Evolutionary conservation across 2,113 vertebrate species (phyloP), one percentile per base, ranked within the genome.

Genomic region (Rhea americana): DNA sequence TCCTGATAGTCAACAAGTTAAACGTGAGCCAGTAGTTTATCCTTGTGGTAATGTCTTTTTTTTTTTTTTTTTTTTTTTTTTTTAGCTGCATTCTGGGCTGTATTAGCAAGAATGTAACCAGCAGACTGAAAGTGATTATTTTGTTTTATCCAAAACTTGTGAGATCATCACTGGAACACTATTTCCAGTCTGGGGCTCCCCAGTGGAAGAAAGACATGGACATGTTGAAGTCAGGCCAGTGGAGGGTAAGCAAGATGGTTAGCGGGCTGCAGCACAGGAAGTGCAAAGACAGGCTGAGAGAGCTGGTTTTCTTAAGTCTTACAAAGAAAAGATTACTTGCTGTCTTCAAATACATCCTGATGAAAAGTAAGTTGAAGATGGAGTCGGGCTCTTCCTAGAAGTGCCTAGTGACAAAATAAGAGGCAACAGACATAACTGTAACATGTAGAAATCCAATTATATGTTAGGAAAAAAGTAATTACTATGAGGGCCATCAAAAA

Each of bases 231-330:
- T 4, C 1, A 26, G 71, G 21, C 6, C 59, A 58, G 20, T 13
- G 74, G 39, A 67, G n/a, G 37, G 5, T 8, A 28, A 77, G 26
- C 19, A 51, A 58, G 13, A 25, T 5, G 13, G 9, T 83, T 55
- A 55, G 48, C 13, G 2, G 0, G 0, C 32, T 74, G 17, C 12
- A 58, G 55, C 6, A 21, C 25, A 41, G 8, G 17, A 45, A 84
- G 35, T 35, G 7, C 18, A 56, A 75, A 43, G 62, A 58, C 7
- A 53, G 2, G 7, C 7, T 48, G 59, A 90, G 19, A 91, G 7
- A 77, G 25, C 6, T 45, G 9, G 1, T 18, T 63, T 71, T 50
- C 7, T 66, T 88, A 20, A 62, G 5, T 48, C 39, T 9, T 66
- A 9, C 61, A 72, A 47, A 47, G 16, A 85, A 12, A 76, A 65